Conservation (phyloP, 2,113 vertebrate genomes). For the Cyanoramphus novaezelandiae region DNA sequence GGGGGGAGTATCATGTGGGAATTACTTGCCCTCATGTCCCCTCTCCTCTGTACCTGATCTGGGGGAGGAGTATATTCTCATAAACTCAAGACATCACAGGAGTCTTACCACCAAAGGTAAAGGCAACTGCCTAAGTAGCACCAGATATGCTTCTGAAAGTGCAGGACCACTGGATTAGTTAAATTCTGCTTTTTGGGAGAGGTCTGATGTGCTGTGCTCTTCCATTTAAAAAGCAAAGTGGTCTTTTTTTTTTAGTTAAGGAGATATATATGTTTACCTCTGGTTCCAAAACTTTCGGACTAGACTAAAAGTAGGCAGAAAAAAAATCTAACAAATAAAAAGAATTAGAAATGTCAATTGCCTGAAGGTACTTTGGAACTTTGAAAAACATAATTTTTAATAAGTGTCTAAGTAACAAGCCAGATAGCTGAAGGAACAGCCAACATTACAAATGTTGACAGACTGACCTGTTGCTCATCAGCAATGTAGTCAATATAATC, state of each 20-base stretch:
- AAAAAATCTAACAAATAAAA: not conserved
- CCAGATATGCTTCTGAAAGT: not conserved
- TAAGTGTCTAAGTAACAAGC: not conserved
- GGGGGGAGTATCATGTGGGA: rapidly evolving
- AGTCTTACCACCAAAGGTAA: not conserved
- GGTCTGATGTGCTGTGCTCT: not conserved
- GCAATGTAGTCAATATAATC: not conserved
- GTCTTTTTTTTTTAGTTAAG: not conserved
- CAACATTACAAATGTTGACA: not conserved
- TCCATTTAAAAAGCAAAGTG: not conserved
- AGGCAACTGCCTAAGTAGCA: not conserved
- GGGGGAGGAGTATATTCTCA: not conserved
- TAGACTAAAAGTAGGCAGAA: not conserved
- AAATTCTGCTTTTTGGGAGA: not conserved
- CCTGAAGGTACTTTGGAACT: not conserved
- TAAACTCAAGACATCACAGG: not conserved
- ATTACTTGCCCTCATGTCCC: not conserved
- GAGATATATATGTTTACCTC: not conserved
- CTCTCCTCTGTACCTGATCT: not conserved
- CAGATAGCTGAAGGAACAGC: not conserved
- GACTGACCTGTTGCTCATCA: not conserved
- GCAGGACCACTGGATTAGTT: not conserved
- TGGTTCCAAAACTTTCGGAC: not conserved
- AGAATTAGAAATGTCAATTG: not conserved
- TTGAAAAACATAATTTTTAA: not conserved